A percentile compares a stretch with the other conserved stretches of the same genome.
Conservation (phyloP, 1,140 invertebrate species). For the Aphelinus atriplicis region DNA sequence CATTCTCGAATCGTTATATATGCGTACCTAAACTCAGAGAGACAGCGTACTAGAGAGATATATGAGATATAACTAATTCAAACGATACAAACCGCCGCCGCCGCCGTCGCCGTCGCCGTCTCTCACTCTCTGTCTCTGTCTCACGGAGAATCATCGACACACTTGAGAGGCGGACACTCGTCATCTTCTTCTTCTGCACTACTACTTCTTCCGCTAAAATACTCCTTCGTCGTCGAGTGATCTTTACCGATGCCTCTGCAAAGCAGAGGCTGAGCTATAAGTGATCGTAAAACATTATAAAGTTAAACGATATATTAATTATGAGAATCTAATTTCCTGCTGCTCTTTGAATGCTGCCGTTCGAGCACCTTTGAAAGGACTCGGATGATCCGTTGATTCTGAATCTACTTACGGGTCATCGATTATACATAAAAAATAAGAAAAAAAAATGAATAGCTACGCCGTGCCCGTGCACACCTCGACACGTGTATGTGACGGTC, state of each 20-base stretch:
- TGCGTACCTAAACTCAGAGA: conserved; percentile 38
- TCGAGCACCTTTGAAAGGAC: conserved; percentile 37
- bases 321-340: conserved; percentile 31
- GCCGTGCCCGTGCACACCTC: conserved; percentile 16
- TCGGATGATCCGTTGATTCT: conserved; percentile 21
- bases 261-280: conserved; percentile 36
- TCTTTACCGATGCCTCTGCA: conserved; percentile 24
- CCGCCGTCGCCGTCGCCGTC: no score
- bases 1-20: conserved; percentile 50
- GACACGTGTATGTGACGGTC: conserved; percentile 6
- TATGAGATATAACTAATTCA: conserved; percentile 16
- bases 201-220: no score
- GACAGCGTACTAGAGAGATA: conserved; percentile 25
- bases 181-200: conserved; percentile 25
- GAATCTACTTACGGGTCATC: conserved; percentile 16
- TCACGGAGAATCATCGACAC: conserved; percentile 35
- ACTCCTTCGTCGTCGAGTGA: conserved; percentile 37
- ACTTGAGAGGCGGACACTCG: conserved; percentile 6
- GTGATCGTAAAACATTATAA: conserved; percentile 27
- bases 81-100: background rate
- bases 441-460: background rate
- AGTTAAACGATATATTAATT: no score
- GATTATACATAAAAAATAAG: conserved; percentile 18
- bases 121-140: background rate
- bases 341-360: conserved; percentile 13